Evolutionary conservation across 2,888 invertebrate species (phyloP), one percentile per base, ranked within the genome.

Genomic region (Aporophyla nigra): DNA sequence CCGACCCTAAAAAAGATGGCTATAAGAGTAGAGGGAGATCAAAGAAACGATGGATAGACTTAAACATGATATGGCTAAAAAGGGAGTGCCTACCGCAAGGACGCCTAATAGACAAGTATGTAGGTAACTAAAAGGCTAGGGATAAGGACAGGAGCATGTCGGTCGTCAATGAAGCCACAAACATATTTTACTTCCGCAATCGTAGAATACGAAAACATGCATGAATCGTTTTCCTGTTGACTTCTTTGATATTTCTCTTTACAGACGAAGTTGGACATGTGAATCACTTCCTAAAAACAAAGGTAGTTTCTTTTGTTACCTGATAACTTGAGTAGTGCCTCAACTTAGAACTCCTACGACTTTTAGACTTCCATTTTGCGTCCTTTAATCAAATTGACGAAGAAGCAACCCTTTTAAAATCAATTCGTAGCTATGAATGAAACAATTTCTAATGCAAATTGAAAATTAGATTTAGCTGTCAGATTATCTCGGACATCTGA

Each of bases 201-300:
- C 21, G 19, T 46, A 24, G 59, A 24, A 66, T 61, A 59, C 59
- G 59, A 59, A 74, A 74, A 53, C n/a, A 33, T 33, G 66, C 51
- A 16, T 46, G n/a, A 5, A 53, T 61, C 16, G 59, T 61, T 67
- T 67, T 74, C 58, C 59, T 67, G 33, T 46, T 53, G 9, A 12
- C 21, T 27, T 46, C 49, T 27, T 24, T 43, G 19, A 19, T 21
- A 53, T 43, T 7, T 53, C 7, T 33, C 7, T 27, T 43, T 53
- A 9, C 19, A 49, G 43, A 46, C n/a, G 2, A n/a, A 61, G 16
- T 24, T 46, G 46, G 21, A 19, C 3, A 24, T 56, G 43, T 21
- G 14, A 65, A 71, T 53, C 5, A 3, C 14, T 24, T 24, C 9
- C 27, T 40, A 19, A 19, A 71, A 51, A 66, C 51, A 40, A 43